Conservation (phyloP, 2,113 vertebrate species). For the Varanus salvator region DNA sequence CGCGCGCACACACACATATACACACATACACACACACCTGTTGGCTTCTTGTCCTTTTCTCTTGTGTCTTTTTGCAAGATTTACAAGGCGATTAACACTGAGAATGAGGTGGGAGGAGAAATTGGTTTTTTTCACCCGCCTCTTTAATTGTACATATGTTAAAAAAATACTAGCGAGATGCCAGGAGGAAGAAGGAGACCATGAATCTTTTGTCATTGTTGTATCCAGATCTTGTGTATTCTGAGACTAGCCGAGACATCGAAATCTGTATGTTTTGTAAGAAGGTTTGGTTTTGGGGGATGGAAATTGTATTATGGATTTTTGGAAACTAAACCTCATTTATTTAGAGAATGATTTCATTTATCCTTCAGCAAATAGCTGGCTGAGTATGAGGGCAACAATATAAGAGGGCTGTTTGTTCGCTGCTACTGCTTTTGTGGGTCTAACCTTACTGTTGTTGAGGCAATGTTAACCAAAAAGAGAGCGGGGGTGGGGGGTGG, state of each 20-base stretch:
- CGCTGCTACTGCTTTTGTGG: constrained; percentile 66
- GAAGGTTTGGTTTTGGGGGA: background rate
- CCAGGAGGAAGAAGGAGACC: constrained; percentile 43
- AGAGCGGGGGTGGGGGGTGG: background rate
- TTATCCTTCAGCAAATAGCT: constrained; percentile 71
- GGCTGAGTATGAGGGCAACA: constrained; percentile 54
- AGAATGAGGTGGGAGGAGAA: constrained; percentile 66
- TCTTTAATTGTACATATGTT: constrained; percentile 53
- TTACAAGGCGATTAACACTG: constrained; percentile 62
- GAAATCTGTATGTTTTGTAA: constrained; percentile 48
- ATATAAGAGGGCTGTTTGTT: constrained; percentile 53
- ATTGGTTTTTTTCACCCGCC: constrained; percentile 40
- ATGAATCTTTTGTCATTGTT: constrained; percentile 59
- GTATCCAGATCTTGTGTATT: constrained; percentile 45
- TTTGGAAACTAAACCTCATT: constrained; percentile 69
- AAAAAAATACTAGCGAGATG: constrained; percentile 49
- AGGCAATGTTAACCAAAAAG: constrained; percentile 52
- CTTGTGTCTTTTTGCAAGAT: constrained; percentile 61
- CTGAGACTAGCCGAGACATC: constrained; percentile 44
- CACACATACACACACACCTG: constrained; percentile 75
- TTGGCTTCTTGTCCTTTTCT: constrained; percentile 74
- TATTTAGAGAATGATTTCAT: constrained; percentile 67
- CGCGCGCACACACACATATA: constrained; percentile 16
- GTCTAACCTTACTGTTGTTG: constrained; percentile 67
- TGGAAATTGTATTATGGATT: constrained; percentile 49